phyloP scores from a whole-genome alignment of 1,140 invertebrate genomes.

The Gryon sp. region DNA sequence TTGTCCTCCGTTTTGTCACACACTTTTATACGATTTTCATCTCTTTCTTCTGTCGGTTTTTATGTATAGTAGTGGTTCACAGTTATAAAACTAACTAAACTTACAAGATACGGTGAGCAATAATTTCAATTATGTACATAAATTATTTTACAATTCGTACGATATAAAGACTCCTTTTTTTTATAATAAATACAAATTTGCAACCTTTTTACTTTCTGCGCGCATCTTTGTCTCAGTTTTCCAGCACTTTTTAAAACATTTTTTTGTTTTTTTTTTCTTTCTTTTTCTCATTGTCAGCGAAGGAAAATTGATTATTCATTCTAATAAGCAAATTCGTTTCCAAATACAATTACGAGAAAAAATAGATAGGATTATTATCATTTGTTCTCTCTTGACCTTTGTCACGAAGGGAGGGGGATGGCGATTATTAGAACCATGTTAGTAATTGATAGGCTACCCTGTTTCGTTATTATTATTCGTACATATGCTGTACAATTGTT shows the following conservation, averaged over 20 bases:
- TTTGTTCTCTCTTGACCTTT: conserved; percentile 46
- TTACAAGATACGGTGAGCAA: conserved; percentile 78
- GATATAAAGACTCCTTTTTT: conserved; percentile 72
- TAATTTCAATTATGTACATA: conserved; percentile 79
- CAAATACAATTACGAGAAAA: conserved; percentile 3
- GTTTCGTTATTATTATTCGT: conserved; percentile 77
- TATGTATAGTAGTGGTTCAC: conserved; percentile 67
- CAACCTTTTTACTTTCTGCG: conserved; percentile 50
- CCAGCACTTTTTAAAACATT: too few species aligned
- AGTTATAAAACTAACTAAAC: conserved; percentile 79
- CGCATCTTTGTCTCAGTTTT: conserved; percentile 40
- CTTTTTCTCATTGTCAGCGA: conserved; percentile 9
- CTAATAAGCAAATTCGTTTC: background rate
- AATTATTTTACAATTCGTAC: conserved; percentile 76
- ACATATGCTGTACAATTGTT: conserved; percentile 60
- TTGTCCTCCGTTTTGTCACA: conserved; percentile 3
- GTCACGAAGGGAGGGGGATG: conserved; percentile 42
- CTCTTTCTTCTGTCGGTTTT: conserved; percentile 20
- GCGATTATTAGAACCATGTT: conserved; percentile 65
- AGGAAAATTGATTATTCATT: background rate
- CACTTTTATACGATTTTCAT: conserved; percentile 18
- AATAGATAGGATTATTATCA: conserved; percentile 5
- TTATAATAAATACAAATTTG: conserved; percentile 57
- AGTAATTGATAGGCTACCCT: conserved; percentile 80
- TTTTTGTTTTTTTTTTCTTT: background rate